A percentile compares a stretch with the other conserved stretches of the same genome.
phyloP scores from a whole-genome alignment of 1,140 invertebrate species.

The Monochamus saltuarius region DNA sequence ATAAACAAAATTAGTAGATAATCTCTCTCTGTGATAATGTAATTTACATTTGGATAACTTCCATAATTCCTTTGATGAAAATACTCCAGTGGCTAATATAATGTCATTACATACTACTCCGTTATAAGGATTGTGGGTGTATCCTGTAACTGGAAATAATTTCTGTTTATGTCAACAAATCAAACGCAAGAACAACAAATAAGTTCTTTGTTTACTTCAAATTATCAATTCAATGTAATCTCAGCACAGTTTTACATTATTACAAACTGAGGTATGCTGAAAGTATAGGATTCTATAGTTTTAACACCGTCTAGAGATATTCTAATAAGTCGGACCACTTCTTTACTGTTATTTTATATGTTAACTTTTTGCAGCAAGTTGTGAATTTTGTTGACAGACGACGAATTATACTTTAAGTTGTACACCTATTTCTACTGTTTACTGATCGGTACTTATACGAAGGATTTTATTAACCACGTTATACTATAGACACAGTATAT shows the following conservation, averaged over 20 bases:
- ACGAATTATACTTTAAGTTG: too few relatives aligned
- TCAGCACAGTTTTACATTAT: neutral
- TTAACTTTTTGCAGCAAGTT: too few relatives aligned
- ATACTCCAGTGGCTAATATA: constrained; percentile 96
- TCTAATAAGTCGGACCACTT: neutral
- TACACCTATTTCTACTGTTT: too few relatives aligned
- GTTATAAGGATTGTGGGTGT: constrained; percentile 95
- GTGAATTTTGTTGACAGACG: too few relatives aligned
- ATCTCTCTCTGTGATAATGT: constrained; percentile 12
- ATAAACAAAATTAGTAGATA: constrained; percentile 51
- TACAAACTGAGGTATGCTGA: neutral
- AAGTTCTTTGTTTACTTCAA: neutral
- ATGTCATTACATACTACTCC: constrained; percentile 98
- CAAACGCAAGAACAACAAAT: neutral
- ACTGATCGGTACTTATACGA: too few relatives aligned
- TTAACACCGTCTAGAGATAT: neutral
- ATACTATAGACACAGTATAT: too few relatives aligned
- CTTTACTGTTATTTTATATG: too few relatives aligned
- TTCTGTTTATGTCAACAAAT: constrained; percentile 17
- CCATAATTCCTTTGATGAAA: constrained; percentile 97
- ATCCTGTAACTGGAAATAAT: constrained; percentile 66
- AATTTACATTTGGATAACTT: constrained; percentile 89
- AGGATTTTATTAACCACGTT: too few relatives aligned
- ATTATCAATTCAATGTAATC: neutral
- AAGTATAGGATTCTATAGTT: neutral